These are phyloP conservation scores for Cebus imitator DNA, from an alignment of 2,113 vertebrate genomes.

Conservation along the genomic window DNA sequence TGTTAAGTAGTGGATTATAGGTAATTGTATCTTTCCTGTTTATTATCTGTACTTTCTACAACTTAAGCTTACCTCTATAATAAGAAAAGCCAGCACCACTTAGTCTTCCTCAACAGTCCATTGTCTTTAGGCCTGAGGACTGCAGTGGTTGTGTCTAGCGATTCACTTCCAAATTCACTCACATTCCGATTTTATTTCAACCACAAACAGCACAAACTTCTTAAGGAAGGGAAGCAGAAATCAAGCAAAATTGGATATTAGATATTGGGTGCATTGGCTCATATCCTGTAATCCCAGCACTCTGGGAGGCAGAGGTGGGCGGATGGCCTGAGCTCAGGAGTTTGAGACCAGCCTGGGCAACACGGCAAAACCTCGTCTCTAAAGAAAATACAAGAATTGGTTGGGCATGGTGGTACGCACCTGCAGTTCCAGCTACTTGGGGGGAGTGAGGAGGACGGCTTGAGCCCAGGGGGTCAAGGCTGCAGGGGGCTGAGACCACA, in stretches of 20 bases:
- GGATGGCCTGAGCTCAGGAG: too few relatives aligned
- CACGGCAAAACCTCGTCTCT: too few relatives aligned
- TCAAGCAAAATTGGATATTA: background rate
- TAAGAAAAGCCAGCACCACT: background rate
- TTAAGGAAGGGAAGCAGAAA: background rate
- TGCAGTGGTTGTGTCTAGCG: accelerated
- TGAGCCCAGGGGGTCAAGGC: too few relatives aligned
- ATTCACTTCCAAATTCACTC: background rate
- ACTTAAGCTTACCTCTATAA: background rate
- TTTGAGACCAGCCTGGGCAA: too few relatives aligned
- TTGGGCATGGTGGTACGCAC: too few relatives aligned
- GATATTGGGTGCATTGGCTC: too few relatives aligned
- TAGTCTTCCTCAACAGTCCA: accelerated
- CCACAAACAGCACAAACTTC: background rate
- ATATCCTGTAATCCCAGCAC: too few relatives aligned
- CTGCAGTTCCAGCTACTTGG: too few relatives aligned
- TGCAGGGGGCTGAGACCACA: too few relatives aligned
- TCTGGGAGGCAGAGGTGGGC: too few relatives aligned
- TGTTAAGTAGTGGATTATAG: background rate
- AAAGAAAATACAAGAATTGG: too few relatives aligned
- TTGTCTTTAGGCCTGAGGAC: background rate
- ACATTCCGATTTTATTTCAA: background rate
- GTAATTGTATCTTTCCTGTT: background rate
- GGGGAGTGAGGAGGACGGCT: too few relatives aligned
- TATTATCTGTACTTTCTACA: background rate